Conservation (phyloP, 2,888 invertebrate species). For the Lasioglossum villosulum region DNA sequence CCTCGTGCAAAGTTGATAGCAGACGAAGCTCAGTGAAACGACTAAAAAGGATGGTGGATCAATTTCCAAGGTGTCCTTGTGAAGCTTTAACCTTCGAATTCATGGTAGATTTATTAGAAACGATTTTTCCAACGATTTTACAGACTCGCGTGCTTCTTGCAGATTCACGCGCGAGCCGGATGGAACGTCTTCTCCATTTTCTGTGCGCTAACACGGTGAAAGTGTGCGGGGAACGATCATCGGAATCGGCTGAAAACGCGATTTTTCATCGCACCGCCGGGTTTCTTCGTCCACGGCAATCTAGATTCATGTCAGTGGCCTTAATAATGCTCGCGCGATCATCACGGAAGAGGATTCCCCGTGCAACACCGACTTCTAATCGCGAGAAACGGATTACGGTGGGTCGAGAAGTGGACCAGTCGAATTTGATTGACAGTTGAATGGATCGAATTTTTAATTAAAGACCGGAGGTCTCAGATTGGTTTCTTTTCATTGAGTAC, state of each 20-base stretch:
- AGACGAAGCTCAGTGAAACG: too few relatives aligned
- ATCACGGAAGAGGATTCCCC: background rate
- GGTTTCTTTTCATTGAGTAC: too few relatives aligned
- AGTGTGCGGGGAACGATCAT: constrained; percentile 32
- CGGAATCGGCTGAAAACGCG: background rate
- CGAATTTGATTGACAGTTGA: background rate
- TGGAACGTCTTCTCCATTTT: background rate
- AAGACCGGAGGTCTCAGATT: too few relatives aligned
- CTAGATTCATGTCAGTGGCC: background rate
- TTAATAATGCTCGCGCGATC: constrained; percentile 8
- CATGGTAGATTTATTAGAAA: background rate
- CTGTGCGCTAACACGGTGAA: constrained; percentile 26
- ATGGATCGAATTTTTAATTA: background rate
- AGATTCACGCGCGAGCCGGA: constrained; percentile 11
- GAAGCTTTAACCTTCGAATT: background rate
- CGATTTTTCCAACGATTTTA: background rate
- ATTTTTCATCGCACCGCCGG: constrained; percentile 18
- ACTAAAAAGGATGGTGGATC: background rate
- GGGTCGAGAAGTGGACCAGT: background rate
- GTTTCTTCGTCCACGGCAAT: background rate
- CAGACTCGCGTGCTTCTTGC: background rate
- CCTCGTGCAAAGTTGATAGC: too few relatives aligned
- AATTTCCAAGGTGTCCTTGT: background rate
- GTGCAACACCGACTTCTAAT: background rate
- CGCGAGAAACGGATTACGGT: background rate